Evolutionary conservation across 2,888 invertebrate species (phyloP).

Genomic region (Ctenicera cuprea): DNA sequence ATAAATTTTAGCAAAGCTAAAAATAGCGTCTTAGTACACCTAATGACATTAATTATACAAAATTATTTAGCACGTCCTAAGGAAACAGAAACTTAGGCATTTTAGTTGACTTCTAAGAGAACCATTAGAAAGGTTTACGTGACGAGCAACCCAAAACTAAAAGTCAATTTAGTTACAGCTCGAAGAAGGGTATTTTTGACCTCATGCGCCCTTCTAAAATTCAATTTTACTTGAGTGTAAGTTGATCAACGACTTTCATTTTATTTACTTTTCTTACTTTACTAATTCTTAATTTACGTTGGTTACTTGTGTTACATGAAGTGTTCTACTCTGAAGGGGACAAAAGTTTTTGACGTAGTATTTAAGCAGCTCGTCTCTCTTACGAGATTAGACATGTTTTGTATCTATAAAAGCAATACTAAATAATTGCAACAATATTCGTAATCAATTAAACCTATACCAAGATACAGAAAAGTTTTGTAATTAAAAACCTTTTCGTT

Average conservation of each 20-base stretch:
- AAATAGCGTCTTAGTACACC: neutral
- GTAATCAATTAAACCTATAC: neutral
- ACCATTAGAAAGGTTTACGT: slow-evolving; percentile 51
- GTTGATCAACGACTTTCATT: slow-evolving; percentile 48
- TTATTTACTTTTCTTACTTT: slow-evolving; percentile 47
- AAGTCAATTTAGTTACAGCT: slow-evolving; percentile 51
- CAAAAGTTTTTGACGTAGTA: too few relatives aligned
- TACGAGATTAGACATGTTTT: neutral
- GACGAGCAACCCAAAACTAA: slow-evolving; percentile 51
- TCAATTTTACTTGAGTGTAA: slow-evolving; percentile 49
- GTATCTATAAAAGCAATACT: neutral
- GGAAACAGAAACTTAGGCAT: slow-evolving; percentile 42
- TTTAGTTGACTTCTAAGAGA: slow-evolving; percentile 50
- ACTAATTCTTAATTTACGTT: slow-evolving; percentile 42
- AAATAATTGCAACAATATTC: neutral
- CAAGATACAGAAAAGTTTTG: slow-evolving; percentile 10
- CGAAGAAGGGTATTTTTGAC: slow-evolving; percentile 49
- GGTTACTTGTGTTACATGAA: slow-evolving; percentile 24
- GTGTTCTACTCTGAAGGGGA: too few relatives aligned
- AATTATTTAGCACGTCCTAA: slow-evolving; percentile 33
- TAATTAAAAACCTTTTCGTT: slow-evolving; percentile 25
- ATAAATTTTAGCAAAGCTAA: neutral
- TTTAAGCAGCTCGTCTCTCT: neutral
- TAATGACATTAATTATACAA: slow-evolving; percentile 29
- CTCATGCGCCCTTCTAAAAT: slow-evolving; percentile 48